Conservation (phyloP, 2,888 invertebrate genomes). For the Suillia variegata region DNA sequence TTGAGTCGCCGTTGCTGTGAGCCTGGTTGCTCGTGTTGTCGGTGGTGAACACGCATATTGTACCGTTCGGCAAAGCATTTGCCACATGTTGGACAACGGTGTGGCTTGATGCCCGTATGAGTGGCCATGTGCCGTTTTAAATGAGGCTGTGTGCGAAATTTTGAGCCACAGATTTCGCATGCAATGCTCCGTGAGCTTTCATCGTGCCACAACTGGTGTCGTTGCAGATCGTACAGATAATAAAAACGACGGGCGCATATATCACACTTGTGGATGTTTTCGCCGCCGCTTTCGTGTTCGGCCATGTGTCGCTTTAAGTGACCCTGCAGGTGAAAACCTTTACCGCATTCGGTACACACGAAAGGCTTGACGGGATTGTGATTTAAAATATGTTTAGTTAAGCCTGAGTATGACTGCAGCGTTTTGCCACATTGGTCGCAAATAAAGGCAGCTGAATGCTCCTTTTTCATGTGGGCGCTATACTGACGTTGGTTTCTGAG, state of each 20-base stretch:
- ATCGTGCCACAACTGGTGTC: constrained; percentile 51
- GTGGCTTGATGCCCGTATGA: constrained; percentile 59
- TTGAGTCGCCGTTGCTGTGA: constrained; percentile 44
- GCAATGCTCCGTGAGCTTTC: constrained; percentile 42
- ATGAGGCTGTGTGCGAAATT: constrained; percentile 62
- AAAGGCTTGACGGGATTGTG: constrained; percentile 44
- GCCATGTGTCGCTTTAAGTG: constrained; percentile 47
- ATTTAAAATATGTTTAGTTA: constrained; percentile 42
- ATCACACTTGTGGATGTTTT: constrained; percentile 45
- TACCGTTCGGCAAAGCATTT: constrained; percentile 49
- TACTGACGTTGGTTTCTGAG: constrained; percentile 3
- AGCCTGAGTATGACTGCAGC: constrained; percentile 43
- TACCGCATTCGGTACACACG: constrained; percentile 44
- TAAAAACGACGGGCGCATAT: constrained; percentile 45
- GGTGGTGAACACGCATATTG: constrained; percentile 45
- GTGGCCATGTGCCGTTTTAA: constrained; percentile 61
- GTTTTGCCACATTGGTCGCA: constrained; percentile 49
- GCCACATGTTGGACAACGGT: constrained; percentile 42
- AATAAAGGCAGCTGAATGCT: constrained; percentile 45
- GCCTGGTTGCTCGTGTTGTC: constrained; percentile 44
- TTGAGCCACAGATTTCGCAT: constrained; percentile 57
- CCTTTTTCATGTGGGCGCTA: constrained; percentile 24
- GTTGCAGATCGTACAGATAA: constrained; percentile 45
- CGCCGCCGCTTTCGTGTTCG: constrained; percentile 47
- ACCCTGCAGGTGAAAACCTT: constrained; percentile 42